Evolutionary conservation across 2,113 vertebrate species (phyloP), one percentile per base, ranked within the genome.

Genomic region (Odontesthes bonariensis): DNA sequence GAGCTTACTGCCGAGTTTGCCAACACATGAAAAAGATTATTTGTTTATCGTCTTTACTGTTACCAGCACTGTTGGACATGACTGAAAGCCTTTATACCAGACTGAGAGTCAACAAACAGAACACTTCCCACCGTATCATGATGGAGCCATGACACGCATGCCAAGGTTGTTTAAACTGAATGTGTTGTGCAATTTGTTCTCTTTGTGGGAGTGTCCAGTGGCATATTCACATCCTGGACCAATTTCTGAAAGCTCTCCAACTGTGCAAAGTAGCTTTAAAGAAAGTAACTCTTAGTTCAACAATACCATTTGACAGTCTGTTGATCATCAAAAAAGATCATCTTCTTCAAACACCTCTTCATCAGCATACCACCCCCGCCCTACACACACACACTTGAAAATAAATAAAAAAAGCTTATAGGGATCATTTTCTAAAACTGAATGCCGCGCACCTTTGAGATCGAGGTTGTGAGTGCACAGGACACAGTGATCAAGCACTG

Each of bases 111-210:
- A 40, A 68, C 5, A 3, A 40, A 35, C 14, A 38, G 35, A 10
- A 38, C 7, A 38, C 35, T 20, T 42, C 14, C 52, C 38, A 54
- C 60, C 19, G 49, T 9, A 49, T 67, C 7, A 33, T n/a, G 46
- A 57, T 40, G 47, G 32, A 42, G 58, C 51, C 53, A 46, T 31
- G 20, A 52, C 46, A 56, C 40, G 31, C 49, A 51, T 1, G 3
- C 2, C 56, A 3, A 44, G 62, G 69, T 31, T 44, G 84, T 70
- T 79, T 42, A 78, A 85, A 70, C 71, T 68, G 79, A 81, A 81
- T 53, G 8, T 46, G 73, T 86, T 77, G 52, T 20, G 4, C 71
- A 89, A 77, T 31, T 52, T 12, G 2, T 14, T 4, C 51, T 69
- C 13, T 31, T 53, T 4, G 14, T 56, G 73, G 73, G 79, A 81